phyloP scores from a whole-genome alignment of 2,888 invertebrate species.

The Eristalis pertinax region DNA sequence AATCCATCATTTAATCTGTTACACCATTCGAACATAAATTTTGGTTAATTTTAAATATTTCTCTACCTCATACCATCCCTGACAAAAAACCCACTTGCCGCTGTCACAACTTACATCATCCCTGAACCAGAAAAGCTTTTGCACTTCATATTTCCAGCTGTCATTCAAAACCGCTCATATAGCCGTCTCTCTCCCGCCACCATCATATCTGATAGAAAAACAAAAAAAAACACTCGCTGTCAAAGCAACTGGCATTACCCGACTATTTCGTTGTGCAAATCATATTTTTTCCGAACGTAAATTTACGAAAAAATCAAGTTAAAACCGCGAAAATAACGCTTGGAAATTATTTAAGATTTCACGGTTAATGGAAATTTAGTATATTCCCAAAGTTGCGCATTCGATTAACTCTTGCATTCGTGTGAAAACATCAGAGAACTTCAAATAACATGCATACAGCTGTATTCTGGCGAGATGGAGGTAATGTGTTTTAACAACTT shows the following conservation, averaged over 20 bases:
- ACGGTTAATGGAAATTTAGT: constrained; percentile 21
- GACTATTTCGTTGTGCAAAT: constrained; percentile 21
- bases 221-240: constrained; percentile 57
- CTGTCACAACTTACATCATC: constrained; percentile 7
- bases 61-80: constrained; percentile 16
- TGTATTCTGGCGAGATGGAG: constrained; percentile 81
- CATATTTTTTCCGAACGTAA: constrained; percentile 20
- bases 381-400: background rate
- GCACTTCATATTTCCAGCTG: constrained; percentile 38
- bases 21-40: no score
- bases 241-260: constrained; percentile 43
- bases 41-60: background rate
- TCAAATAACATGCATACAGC: constrained; percentile 79
- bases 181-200: constrained; percentile 30
- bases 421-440: background rate
- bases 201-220: background rate
- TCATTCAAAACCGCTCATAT: constrained; percentile 12
- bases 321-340: background rate
- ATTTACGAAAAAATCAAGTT: background rate
- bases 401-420: constrained; percentile 3
- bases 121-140: constrained; percentile 35
- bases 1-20: no score
- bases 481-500: constrained; percentile 73
- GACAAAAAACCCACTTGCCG: background rate
- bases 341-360: background rate